A percentile compares a stretch with the other conserved stretches of the same genome.
Conservation (phyloP, 2,797 vertebrate genomes). For the Iguana delicatissima region DNA sequence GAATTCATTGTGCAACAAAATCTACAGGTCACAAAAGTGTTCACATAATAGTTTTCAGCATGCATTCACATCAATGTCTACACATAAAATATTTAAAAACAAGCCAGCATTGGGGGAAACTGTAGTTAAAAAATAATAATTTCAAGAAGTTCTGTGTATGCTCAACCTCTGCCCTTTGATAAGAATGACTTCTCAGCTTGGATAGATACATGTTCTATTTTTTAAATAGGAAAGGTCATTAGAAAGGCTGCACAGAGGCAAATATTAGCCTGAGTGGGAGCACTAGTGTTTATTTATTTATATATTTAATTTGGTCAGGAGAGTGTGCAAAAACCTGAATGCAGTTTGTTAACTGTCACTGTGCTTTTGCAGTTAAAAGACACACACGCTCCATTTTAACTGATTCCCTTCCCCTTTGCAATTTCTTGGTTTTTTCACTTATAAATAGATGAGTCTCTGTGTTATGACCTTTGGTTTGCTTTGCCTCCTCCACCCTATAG, state of each 20-base stretch:
- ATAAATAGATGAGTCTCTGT: constrained; percentile 64
- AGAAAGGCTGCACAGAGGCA: not conserved
- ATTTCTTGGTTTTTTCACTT: constrained; percentile 40
- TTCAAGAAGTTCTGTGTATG: not conserved
- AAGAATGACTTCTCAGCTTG: too few relatives aligned
- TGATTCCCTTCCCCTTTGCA: constrained; percentile 20
- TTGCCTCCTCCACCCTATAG: constrained; percentile 69
- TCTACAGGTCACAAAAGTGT: not conserved
- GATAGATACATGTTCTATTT: not conserved
- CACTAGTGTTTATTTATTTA: not conserved
- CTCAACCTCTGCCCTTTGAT: not conserved
- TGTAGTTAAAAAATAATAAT: too few relatives aligned
- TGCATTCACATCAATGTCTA: not conserved
- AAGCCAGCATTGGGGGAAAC: too few relatives aligned
- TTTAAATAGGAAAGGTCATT: not conserved
- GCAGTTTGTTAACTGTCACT: not conserved
- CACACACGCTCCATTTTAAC: not conserved
- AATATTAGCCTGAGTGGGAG: not conserved
- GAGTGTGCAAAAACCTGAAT: not conserved
- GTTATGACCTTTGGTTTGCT: constrained; percentile 64
- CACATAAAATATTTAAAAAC: not conserved
- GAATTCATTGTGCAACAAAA: not conserved
- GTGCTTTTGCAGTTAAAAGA: constrained; percentile 2
- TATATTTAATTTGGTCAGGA: too few relatives aligned
- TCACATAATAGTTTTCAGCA: not conserved